These are phyloP conservation scores for Paragorgia papillata DNA, from an alignment of 92 coral and sea anemone species.

Conservation along the genomic window DNA sequence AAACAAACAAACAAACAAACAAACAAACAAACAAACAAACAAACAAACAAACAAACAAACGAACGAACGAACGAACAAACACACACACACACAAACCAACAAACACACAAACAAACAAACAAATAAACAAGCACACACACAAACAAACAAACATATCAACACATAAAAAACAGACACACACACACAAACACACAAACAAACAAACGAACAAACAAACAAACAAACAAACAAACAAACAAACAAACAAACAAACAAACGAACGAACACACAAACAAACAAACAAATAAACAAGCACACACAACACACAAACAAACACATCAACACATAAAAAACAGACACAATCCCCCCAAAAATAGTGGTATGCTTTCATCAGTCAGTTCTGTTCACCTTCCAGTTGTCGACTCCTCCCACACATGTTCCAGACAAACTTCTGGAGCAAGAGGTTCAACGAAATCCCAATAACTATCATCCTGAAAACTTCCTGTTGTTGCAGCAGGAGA, in stretches of 20 bases:
- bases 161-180: too few species aligned
- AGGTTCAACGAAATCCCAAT: slow-evolving; percentile 82
- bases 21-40: too few species aligned
- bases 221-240: too few species aligned
- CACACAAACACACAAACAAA: background rate
- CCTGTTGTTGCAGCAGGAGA: slow-evolving; percentile 68
- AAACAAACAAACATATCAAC: too few species aligned
- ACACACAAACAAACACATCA: too few species aligned
- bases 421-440: slow-evolving; percentile 85
- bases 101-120: background rate
- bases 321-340: too few species aligned
- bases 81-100: too few species aligned
- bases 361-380: background rate
- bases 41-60: too few species aligned
- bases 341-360: too few species aligned
- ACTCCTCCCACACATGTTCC: slow-evolving; percentile 84
- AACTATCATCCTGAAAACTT: slow-evolving; percentile 71
- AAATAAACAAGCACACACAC: background rate
- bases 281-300: background rate
- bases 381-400: slow-evolving; percentile 72
- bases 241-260: too few species aligned
- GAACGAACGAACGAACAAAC: too few species aligned
- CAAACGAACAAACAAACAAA: background rate
- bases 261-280: background rate
- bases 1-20: too few species aligned